A percentile compares a stretch with the other conserved stretches of the same genome.
Conservation (phyloP, 2,113 vertebrate genomes). For the Chauna torquata region DNA sequence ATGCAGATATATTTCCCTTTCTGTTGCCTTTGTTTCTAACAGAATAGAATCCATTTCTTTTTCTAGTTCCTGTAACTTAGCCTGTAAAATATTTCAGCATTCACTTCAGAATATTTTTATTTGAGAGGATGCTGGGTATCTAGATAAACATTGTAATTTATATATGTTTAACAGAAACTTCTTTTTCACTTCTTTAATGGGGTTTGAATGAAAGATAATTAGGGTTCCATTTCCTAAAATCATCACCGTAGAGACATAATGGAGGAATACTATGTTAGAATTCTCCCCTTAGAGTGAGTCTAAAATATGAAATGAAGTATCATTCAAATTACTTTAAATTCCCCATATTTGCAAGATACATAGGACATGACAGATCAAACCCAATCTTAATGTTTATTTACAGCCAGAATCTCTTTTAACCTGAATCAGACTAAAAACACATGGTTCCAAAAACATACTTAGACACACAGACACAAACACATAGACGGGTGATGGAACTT, state of each 20-base stretch:
- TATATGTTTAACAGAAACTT: neutral
- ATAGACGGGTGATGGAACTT: neutral
- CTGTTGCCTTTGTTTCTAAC: slow-evolving; percentile 68
- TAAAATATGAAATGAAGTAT: neutral
- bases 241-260: neutral
- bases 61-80: slow-evolving; percentile 71
- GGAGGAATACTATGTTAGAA: neutral
- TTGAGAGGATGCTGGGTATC: neutral
- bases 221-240: neutral
- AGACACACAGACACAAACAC: neutral
- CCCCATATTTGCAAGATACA: neutral
- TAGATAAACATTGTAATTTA: neutral
- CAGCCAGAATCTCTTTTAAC: neutral
- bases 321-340: neutral
- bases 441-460: neutral
- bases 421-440: neutral
- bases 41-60: slow-evolving; percentile 64
- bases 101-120: neutral
- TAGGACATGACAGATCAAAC: neutral
- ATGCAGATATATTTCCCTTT: slow-evolving; percentile 71
- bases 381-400: neutral
- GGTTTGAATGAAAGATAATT: neutral
- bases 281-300: neutral
- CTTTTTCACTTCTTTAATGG: neutral
- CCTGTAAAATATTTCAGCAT: slow-evolving; percentile 68